Conservation (phyloP, 2,888 invertebrate species). For the Caenorhabditis sp. region DNA sequence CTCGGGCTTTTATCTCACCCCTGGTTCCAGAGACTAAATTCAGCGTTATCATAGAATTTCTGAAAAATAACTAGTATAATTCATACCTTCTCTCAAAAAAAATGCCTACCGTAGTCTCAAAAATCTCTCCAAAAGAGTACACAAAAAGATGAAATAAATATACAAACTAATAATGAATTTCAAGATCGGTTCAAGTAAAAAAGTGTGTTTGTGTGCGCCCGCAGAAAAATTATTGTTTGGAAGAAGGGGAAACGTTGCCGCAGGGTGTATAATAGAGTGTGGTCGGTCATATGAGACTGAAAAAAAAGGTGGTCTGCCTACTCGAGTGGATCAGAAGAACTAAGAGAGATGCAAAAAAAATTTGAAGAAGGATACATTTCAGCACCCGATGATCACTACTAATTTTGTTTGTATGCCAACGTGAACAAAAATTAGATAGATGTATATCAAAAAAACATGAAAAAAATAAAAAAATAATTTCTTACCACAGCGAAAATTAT, state of each 20-base stretch:
- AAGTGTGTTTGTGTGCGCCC: no score
- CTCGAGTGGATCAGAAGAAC: conserved; percentile 37
- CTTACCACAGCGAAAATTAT: not conserved
- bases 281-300: conserved; percentile 37
- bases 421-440: not conserved
- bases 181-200: not conserved
- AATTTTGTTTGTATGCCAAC: not conserved
- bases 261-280: conserved; percentile 23
- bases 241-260: conserved; percentile 18
- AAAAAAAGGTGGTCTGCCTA: conserved; percentile 6
- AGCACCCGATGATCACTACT: not conserved
- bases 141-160: not conserved
- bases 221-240: not conserved
- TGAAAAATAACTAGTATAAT: no score
- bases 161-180: not conserved
- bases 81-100: no score
- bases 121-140: no score
- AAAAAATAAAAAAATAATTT: not conserved
- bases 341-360: not conserved
- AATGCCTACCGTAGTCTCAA: no score
- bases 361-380: conserved; percentile 6
- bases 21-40: no score
- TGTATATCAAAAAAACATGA: not conserved
- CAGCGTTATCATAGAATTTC: no score
- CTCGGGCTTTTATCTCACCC: no score